phyloP scores from a whole-genome alignment of 2,888 invertebrate genomes.

The Aradus depressus region DNA sequence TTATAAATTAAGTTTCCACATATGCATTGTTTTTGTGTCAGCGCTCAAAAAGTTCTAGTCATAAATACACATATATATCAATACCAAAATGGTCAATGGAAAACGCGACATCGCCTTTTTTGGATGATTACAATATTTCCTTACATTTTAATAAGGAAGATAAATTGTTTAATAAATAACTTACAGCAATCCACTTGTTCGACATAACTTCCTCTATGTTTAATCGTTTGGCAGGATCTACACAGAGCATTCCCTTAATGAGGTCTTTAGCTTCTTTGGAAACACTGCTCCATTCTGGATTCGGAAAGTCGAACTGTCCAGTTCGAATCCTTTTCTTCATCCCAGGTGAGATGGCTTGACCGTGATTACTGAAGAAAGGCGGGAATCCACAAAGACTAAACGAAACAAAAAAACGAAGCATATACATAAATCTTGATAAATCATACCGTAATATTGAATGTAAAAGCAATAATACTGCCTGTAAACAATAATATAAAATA shows the following conservation, averaged over 20 bases:
- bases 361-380: conserved; percentile 97
- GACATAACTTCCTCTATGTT: conserved; percentile 83
- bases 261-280: conserved; percentile 91
- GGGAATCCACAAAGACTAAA: conserved; percentile 87
- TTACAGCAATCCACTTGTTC: conserved; percentile 76
- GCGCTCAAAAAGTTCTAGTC: too few species aligned
- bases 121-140: too few species aligned
- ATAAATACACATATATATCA: too few species aligned
- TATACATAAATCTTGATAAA: too few species aligned
- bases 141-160: not conserved
- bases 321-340: conserved; percentile 95
- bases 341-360: conserved; percentile 94
- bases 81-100: too few species aligned
- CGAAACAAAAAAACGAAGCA: conserved; percentile 6
- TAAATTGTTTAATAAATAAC: conserved; percentile 33
- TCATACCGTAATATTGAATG: too few species aligned
- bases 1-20: too few species aligned
- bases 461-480: too few species aligned
- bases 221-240: conserved; percentile 81
- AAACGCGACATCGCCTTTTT: too few species aligned
- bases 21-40: too few species aligned
- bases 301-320: conserved; percentile 95
- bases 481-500: too few species aligned
- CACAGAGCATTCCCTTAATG: conserved; percentile 86
- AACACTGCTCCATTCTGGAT: conserved; percentile 91